Percentiles rank a stretch among this genome's conserved stretches.
Conservation (phyloP, 2,797 vertebrate genomes). For the Sebastes flavidus region DNA sequence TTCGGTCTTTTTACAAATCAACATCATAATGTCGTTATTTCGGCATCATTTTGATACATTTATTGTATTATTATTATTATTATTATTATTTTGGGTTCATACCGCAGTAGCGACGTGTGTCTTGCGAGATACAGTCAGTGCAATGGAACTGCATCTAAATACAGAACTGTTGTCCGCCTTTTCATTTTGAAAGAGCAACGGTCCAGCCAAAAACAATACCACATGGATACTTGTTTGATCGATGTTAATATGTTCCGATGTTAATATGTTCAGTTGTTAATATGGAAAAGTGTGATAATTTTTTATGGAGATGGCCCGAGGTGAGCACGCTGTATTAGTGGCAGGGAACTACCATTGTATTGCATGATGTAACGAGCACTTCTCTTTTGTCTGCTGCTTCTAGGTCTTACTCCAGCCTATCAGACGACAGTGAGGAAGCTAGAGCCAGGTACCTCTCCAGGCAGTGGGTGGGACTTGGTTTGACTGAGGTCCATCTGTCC, state of each 20-base stretch:
- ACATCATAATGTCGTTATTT: too few species aligned
- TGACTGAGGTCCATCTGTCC: slow-evolving; percentile 87
- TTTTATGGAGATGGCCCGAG: not conserved
- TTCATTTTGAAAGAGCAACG: too few species aligned
- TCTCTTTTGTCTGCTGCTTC: not conserved
- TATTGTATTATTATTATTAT: too few species aligned
- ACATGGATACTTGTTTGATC: not conserved
- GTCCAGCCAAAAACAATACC: too few species aligned
- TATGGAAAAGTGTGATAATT: not conserved
- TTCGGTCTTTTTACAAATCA: too few species aligned
- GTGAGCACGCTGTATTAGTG: not conserved
- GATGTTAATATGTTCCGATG: not conserved
- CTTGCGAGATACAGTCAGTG: too few species aligned
- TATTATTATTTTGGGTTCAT: too few species aligned
- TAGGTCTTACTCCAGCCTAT: slow-evolving; percentile 83
- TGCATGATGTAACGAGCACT: not conserved
- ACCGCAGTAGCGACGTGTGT: too few species aligned
- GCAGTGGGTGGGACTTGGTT: slow-evolving; percentile 88
- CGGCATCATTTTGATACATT: too few species aligned
- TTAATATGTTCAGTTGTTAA: not conserved
- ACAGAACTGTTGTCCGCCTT: too few species aligned
- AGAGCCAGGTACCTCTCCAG: slow-evolving; percentile 82
- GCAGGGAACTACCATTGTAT: not conserved
- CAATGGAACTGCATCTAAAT: too few species aligned
- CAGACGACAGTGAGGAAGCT: slow-evolving; percentile 80